Conservation (phyloP, 1,140 invertebrate genomes). For the Chlorops oryzae region DNA sequence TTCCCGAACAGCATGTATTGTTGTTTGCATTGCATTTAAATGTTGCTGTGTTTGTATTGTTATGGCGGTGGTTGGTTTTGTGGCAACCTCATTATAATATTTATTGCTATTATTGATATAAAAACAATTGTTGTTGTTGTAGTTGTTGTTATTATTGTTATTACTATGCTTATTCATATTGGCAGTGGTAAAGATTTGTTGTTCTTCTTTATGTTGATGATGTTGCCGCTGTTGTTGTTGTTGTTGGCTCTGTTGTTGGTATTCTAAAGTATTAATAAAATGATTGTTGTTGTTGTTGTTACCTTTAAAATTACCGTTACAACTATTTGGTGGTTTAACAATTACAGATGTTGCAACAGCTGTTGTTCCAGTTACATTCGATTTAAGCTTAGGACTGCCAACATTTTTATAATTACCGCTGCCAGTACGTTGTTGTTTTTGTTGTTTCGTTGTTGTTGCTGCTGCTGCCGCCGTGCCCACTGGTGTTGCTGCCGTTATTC, state of each 20-base stretch:
- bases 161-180: too few species aligned
- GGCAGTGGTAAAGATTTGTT: too few species aligned
- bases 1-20: too few species aligned
- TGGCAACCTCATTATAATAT: too few species aligned
- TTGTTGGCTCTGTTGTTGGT: conserved; percentile 16
- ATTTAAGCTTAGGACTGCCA: too few species aligned
- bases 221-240: conserved; percentile 24
- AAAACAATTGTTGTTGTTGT: too few species aligned
- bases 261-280: conserved; percentile 11
- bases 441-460: conserved; percentile 15
- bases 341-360: conserved; percentile 44
- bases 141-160: too few species aligned
- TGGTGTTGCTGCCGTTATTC: conserved; percentile 11
- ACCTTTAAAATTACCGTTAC: conserved; percentile 7
- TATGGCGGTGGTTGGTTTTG: too few species aligned
- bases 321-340: conserved; percentile 28
- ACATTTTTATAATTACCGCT: conserved; percentile 10
- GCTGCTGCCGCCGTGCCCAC: conserved; percentile 14
- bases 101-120: too few species aligned
- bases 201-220: conserved; percentile 16
- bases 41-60: too few species aligned
- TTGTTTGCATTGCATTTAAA: too few species aligned
- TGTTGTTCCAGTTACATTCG: too few species aligned
- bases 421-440: not conserved
- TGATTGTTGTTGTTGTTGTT: conserved; percentile 13